A percentile compares a stretch with the other conserved stretches of the same genome.
Conservation (phyloP, 2,888 invertebrate genomes). For the Epicampocera succincta region DNA sequence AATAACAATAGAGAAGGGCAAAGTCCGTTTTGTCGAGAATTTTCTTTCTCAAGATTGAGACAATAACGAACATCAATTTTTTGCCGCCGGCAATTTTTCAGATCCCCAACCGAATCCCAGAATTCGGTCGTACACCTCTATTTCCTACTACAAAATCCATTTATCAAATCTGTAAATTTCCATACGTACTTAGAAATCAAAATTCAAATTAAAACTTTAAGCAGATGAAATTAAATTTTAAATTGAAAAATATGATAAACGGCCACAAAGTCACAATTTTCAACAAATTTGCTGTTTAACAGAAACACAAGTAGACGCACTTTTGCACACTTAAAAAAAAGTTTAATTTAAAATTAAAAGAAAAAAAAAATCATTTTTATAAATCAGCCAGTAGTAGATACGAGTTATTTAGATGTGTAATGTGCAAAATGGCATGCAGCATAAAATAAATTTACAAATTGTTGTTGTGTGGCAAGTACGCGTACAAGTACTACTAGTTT, state of each 20-base stretch:
- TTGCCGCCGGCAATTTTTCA: no score
- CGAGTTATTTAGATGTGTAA: constrained; percentile 40
- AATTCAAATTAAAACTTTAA: not conserved
- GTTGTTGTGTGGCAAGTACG: constrained; percentile 51
- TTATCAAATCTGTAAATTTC: constrained; percentile 52
- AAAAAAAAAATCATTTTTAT: not conserved
- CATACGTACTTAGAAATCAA: constrained; percentile 31
- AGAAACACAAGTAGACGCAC: constrained; percentile 30
- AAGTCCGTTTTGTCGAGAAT: no score
- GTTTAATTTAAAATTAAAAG: constrained; percentile 9
- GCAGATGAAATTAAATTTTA: constrained; percentile 43
- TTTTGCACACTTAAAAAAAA: constrained; percentile 10
- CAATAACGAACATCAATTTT: no score
- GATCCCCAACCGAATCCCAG: no score
- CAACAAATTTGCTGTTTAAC: constrained; percentile 51
- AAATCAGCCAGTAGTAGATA: constrained; percentile 15
- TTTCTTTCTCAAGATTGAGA: no score
- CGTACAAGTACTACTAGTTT: constrained; percentile 48
- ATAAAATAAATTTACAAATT: constrained; percentile 43
- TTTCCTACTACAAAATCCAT: constrained; percentile 21
- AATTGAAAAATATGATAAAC: constrained; percentile 59
- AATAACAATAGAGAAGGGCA: no score
- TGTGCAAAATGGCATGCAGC: constrained; percentile 29
- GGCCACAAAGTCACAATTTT: constrained; percentile 56
- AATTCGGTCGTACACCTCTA: not conserved